These are phyloP conservation scores for Hydrophis major DNA, from an alignment of 2,797 vertebrate genomes.

Conservation along the genomic window DNA sequence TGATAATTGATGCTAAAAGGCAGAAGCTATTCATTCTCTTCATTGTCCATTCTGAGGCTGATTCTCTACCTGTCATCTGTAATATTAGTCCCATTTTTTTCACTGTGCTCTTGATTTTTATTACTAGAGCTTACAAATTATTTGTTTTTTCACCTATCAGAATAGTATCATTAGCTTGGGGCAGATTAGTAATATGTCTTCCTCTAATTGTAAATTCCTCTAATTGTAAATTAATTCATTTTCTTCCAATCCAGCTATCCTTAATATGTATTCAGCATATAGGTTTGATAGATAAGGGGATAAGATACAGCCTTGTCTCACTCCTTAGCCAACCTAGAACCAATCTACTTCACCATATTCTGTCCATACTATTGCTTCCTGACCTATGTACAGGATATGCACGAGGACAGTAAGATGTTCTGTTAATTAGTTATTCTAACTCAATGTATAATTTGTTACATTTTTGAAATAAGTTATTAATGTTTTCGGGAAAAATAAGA, in stretches of 20 bases:
- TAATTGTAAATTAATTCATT: neutral
- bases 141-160: neutral
- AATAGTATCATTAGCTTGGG: neutral
- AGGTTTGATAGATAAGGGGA: neutral
- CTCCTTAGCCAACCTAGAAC: neutral
- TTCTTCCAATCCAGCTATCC: neutral
- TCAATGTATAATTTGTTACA: neutral
- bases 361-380: neutral
- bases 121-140: neutral
- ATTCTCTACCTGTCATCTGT: neutral
- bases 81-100: neutral
- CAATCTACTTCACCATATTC: neutral
- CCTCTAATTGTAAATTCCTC: neutral
- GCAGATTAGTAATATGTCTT: neutral
- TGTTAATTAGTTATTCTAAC: neutral
- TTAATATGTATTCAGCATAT: neutral
- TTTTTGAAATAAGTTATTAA: neutral
- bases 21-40: neutral
- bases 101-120: neutral
- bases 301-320: neutral
- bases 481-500: neutral
- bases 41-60: neutral
- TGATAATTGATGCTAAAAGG: neutral
- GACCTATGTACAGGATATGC: neutral
- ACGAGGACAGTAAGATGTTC: neutral